Conservation (phyloP, 1,140 invertebrate species). For the Zaprionus africanus region DNA sequence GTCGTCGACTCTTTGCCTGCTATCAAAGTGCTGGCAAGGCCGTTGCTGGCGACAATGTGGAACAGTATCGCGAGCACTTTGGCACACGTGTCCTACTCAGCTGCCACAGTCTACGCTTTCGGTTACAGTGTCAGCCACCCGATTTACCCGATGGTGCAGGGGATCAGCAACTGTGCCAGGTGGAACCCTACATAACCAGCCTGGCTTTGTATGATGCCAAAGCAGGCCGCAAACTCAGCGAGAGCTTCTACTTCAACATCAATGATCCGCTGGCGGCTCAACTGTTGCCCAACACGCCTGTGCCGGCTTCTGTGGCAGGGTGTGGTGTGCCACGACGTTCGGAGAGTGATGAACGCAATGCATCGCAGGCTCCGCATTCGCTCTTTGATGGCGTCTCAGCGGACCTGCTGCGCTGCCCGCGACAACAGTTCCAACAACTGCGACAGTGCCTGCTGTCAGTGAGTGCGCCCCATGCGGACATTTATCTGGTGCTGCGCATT, state of each 20-base stretch:
- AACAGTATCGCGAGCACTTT: slow-evolving; percentile 91
- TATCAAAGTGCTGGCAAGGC: slow-evolving; percentile 67
- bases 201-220: slow-evolving; percentile 94
- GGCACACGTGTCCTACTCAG: slow-evolving; percentile 92
- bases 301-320: slow-evolving; percentile 67
- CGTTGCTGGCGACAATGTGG: slow-evolving; percentile 85
- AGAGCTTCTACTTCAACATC: slow-evolving; percentile 97
- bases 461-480: slow-evolving; percentile 93
- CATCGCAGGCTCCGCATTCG: slow-evolving; percentile 67
- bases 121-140: slow-evolving; percentile 90
- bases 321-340: slow-evolving; percentile 65
- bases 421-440: slow-evolving; percentile 88
- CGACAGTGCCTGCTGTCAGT: slow-evolving; percentile 92
- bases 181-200: slow-evolving; percentile 96
- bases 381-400: slow-evolving; percentile 72
- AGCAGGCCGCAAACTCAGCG: slow-evolving; percentile 93
- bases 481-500: slow-evolving; percentile 95
- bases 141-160: slow-evolving; percentile 86
- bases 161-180: slow-evolving; percentile 91
- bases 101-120: slow-evolving; percentile 90
- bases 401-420: slow-evolving; percentile 85
- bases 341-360: slow-evolving; percentile 53
- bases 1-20: slow-evolving; percentile 88
- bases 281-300: slow-evolving; percentile 85
- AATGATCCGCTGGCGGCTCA: slow-evolving; percentile 89